Base-by-base conservation (phyloP, 2,797 vertebrate species). In the Rallus crepitans region DNA sequence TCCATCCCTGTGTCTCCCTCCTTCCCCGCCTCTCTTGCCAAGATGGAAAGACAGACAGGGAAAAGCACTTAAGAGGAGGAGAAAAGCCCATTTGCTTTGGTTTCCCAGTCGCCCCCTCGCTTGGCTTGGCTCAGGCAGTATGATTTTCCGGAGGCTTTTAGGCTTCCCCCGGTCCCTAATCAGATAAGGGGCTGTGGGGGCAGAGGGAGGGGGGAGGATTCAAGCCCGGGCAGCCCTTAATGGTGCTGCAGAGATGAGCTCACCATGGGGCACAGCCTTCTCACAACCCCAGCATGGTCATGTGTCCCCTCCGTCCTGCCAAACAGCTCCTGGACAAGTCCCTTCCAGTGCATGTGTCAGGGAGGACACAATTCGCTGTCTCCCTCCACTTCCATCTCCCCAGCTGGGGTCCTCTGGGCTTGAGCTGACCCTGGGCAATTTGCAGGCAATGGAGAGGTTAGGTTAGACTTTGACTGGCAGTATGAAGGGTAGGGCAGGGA, bases 91-190 rank as follows among this genome's bases (percentile, higher is more conserved):
- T 89, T 94, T 60, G 6, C 93, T 94, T 70, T 57, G 79, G 56
- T 89, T 93, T 95, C 82, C n/a, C 76, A 76, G 93, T 93, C 55
- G 6, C 24, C 15, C 31, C 39, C 33, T 65, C 13, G 2, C 66
- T 66, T 52, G 80, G 63, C 78, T 83, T 30, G 5, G 14, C 35
- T 78, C 83, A 92, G 87, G 89, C 63, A 56, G 89, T 94, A 96
- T 96, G 96, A 93, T 97, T 97, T 97, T 96, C 96, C 68, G 20
- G 91, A 96, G 89, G 97, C 78, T 97, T 96, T 97, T 92, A 42
- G 71, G 87, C 78, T 71, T 96, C 60, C 83, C 61, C 87, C 8
- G 39, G 82, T 95, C 93, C 80, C 94, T 97, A 91, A 97, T 97
- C 94, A 96, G 96, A 97, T 97, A 85, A 94, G 52, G 75, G 64